Conservation (phyloP, 2,113 vertebrate species). For the Eidolon helvum region DNA sequence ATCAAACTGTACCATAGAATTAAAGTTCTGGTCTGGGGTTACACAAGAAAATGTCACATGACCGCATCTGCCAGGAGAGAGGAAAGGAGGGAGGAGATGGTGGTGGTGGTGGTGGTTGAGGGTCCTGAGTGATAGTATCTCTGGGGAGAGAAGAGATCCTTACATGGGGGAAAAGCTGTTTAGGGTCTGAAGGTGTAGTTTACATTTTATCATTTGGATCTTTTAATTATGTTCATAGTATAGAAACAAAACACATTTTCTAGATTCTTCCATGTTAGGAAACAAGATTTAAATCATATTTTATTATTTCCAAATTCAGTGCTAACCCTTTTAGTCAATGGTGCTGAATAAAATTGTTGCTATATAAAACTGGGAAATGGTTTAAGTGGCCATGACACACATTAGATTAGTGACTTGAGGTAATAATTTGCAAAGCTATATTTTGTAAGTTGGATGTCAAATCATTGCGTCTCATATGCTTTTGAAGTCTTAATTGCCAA, state of each 20-base stretch:
- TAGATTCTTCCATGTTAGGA: not conserved
- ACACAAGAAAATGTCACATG: not conserved
- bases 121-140: not conserved
- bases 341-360: not conserved
- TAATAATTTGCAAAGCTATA: not conserved
- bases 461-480: not conserved
- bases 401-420: not conserved
- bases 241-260: conserved; percentile 33
- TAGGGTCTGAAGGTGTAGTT: not conserved
- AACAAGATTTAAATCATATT: not conserved
- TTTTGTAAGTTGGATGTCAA: not conserved
- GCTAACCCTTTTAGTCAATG: not conserved
- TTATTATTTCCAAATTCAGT: not conserved
- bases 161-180: not conserved
- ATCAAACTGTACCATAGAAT: not conserved
- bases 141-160: not conserved
- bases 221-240: not conserved
- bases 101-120: not conserved
- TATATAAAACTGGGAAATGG: conserved; percentile 14
- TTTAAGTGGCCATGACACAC: not conserved
- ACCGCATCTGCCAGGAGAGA: not conserved
- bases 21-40: not conserved
- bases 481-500: conserved; percentile 24
- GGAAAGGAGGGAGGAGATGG: not conserved
- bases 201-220: not conserved